These are phyloP conservation scores for Isurus oxyrinchus DNA, from an alignment of 2,113 vertebrate genomes.

Conservation along the genomic window DNA sequence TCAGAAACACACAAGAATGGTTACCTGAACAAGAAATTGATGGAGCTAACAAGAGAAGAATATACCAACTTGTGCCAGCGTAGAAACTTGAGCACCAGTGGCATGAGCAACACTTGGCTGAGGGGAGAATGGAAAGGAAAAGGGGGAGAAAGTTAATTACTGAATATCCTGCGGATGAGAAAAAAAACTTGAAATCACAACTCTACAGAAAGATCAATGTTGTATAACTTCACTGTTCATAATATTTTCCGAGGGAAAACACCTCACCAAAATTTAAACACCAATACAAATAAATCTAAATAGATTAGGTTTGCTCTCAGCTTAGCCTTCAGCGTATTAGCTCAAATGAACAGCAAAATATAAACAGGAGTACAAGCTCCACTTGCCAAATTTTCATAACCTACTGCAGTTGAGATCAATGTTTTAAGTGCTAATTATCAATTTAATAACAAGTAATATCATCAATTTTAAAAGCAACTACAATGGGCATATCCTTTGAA, in stretches of 20 bases:
- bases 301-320: background rate
- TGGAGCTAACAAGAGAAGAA: background rate
- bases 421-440: background rate
- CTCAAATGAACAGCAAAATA: background rate
- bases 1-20: background rate
- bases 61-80: background rate
- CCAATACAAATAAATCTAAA: background rate
- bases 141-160: background rate
- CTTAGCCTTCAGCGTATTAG: background rate
- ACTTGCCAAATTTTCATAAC: background rate
- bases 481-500: background rate
- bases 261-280: background rate
- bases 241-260: background rate
- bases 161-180: background rate
- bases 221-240: background rate
- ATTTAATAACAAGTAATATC: background rate
- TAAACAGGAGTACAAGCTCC: background rate
- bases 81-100: background rate
- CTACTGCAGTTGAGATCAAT: background rate
- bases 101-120: background rate
- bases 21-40: background rate
- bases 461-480: background rate
- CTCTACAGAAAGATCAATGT: background rate
- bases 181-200: background rate
- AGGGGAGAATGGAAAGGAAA: background rate